Conservation (phyloP, 1,140 invertebrate genomes). For the Metopolophium dirhodum region DNA sequence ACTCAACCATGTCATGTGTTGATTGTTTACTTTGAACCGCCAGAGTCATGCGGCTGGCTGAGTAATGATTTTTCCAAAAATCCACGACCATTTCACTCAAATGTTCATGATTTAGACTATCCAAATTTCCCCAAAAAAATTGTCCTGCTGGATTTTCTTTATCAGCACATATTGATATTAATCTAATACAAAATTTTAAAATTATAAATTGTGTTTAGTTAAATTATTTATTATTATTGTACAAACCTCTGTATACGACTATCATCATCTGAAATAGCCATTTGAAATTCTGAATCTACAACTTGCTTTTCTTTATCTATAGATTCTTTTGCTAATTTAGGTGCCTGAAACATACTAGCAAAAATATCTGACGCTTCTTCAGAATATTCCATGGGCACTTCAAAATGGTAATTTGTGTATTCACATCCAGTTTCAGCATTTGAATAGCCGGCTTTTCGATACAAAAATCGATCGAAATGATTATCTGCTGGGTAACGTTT, state of each 20-base stretch:
- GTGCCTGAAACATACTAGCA: slow-evolving; percentile 87
- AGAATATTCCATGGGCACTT: slow-evolving; percentile 80
- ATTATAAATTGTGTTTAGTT: neutral
- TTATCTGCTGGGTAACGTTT: slow-evolving; percentile 68
- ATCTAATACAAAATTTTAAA: slow-evolving; percentile 46
- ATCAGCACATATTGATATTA: slow-evolving; percentile 66
- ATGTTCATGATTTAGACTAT: slow-evolving; percentile 75
- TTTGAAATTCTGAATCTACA: slow-evolving; percentile 89
- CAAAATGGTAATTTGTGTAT: slow-evolving; percentile 86
- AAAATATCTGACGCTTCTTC: slow-evolving; percentile 81
- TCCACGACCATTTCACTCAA: slow-evolving; percentile 75
- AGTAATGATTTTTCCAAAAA: slow-evolving; percentile 84
- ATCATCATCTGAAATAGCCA: slow-evolving; percentile 72
- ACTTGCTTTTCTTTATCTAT: slow-evolving; percentile 91
- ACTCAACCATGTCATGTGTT: slow-evolving; percentile 75
- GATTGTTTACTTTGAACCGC: slow-evolving; percentile 81
- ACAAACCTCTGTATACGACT: slow-evolving; percentile 76
- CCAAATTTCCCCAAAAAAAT: slow-evolving; percentile 86
- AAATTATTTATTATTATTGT: neutral
- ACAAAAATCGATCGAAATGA: slow-evolving; percentile 66
- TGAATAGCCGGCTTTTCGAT: slow-evolving; percentile 64
- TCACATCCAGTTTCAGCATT: slow-evolving; percentile 77
- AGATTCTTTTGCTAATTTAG: slow-evolving; percentile 83
- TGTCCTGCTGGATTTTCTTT: slow-evolving; percentile 75
- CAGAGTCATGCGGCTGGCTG: slow-evolving; percentile 87